Percentiles rank a stretch among this genome's conserved stretches.
Conservation (phyloP, 1,140 invertebrate genomes). For the Ectropis grisescens region DNA sequence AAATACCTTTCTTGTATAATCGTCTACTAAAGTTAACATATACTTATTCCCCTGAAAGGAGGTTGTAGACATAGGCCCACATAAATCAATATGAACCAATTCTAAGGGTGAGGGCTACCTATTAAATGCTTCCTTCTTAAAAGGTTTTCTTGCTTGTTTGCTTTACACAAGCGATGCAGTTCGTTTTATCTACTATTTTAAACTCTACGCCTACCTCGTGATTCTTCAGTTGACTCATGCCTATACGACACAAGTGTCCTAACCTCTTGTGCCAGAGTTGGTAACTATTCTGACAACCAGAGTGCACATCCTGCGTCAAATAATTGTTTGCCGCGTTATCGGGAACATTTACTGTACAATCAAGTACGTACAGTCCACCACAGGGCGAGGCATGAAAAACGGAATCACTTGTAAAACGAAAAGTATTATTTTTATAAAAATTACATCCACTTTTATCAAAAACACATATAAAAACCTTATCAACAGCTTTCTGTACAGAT, state of each 20-base stretch:
- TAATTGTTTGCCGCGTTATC: slow-evolving; percentile 1
- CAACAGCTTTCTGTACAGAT: too few species aligned
- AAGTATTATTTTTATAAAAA: slow-evolving; percentile 5
- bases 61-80: slow-evolving; percentile 33
- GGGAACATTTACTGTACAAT: slow-evolving; percentile 1
- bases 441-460: slow-evolving; percentile 10
- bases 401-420: slow-evolving; percentile 3
- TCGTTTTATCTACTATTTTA: slow-evolving; percentile 1
- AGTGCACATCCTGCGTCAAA: slow-evolving; percentile 4
- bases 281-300: neutral
- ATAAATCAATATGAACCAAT: slow-evolving; percentile 39
- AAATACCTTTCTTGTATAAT: slow-evolving; percentile 10
- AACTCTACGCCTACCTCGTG: slow-evolving; percentile 2
- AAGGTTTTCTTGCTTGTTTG: slow-evolving; percentile 7
- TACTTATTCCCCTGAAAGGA: slow-evolving; percentile 33
- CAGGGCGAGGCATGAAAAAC: slow-evolving; percentile 3
- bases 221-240: slow-evolving; percentile 9
- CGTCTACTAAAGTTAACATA: slow-evolving; percentile 44
- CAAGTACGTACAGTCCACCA: slow-evolving; percentile 3
- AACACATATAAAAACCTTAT: neutral
- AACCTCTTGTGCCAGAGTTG: slow-evolving; percentile 20
- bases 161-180: slow-evolving; percentile 6
- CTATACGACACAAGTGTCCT: slow-evolving; percentile 13
- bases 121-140: slow-evolving; percentile 2
- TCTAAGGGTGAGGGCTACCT: slow-evolving; percentile 6